Evolutionary conservation across 2,888 invertebrate genomes (phyloP).

Genomic region (Idaea dimidiata): DNA sequence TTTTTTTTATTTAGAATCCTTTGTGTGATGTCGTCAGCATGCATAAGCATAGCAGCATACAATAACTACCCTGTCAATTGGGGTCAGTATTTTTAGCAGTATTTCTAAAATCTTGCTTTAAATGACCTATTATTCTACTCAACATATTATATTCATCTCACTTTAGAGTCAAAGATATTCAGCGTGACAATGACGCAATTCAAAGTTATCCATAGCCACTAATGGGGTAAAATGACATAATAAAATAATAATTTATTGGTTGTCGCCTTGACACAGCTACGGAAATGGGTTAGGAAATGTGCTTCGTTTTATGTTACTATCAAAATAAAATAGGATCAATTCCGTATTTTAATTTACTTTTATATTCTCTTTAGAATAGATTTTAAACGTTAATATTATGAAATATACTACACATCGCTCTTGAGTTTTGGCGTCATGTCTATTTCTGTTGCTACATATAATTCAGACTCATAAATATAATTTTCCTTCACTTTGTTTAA

Average conservation of each 20-base stretch:
- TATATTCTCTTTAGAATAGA: neutral
- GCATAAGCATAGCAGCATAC: no score
- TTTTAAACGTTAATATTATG: neutral
- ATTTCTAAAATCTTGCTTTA: no score
- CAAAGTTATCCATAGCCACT: slow-evolving; percentile 10
- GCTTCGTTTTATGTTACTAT: neutral
- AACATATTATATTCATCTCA: neutral
- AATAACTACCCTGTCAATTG: no score
- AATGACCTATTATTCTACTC: no score
- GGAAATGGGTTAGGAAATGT: neutral
- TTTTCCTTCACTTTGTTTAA: no score
- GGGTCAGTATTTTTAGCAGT: no score
- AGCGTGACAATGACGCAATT: slow-evolving; percentile 15
- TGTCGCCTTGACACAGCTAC: slow-evolving; percentile 12
- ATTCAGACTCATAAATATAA: no score
- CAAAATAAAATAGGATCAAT: neutral
- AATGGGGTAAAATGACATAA: slow-evolving; percentile 7
- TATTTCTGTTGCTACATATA: neutral
- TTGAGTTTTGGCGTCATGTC: neutral
- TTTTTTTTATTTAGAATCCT: no score
- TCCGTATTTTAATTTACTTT: neutral
- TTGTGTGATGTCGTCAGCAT: no score
- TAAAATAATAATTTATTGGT: slow-evolving; percentile 9
- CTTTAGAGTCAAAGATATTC: neutral
- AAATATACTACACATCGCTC: neutral